These are phyloP conservation scores for Solen grandis DNA, from an alignment of 1,140 invertebrate species.

Conservation along the genomic window DNA sequence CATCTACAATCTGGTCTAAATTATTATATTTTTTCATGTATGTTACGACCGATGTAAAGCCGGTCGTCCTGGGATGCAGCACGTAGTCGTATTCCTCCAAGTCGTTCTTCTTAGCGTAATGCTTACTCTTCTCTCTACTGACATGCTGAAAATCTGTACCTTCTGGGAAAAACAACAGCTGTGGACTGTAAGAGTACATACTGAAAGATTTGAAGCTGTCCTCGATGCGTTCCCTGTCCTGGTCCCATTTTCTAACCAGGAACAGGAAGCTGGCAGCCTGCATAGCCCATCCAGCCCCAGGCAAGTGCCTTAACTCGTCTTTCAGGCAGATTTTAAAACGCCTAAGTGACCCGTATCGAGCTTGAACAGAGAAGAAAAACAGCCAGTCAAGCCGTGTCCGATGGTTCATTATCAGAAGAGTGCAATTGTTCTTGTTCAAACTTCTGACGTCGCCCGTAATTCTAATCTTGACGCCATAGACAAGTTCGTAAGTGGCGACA, in stretches of 20 bases:
- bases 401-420: constrained; percentile 92
- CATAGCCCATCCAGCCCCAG: constrained; percentile 93
- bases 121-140: constrained; percentile 87
- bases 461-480: constrained; percentile 88
- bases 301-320: constrained; percentile 88
- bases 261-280: constrained; percentile 92
- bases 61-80: constrained; percentile 92
- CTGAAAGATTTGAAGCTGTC: constrained; percentile 88
- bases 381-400: constrained; percentile 94
- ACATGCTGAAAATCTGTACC: constrained; percentile 90
- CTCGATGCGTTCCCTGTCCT: constrained; percentile 86
- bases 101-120: constrained; percentile 87
- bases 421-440: constrained; percentile 83
- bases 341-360: constrained; percentile 86
- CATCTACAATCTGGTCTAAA: constrained; percentile 72
- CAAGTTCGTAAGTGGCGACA: constrained; percentile 75
- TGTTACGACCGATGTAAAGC: constrained; percentile 86
- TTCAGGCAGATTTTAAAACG: constrained; percentile 91
- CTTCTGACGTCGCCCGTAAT: constrained; percentile 87
- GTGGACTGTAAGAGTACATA: constrained; percentile 82
- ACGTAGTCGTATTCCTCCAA: constrained; percentile 87
- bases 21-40: constrained; percentile 84
- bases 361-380: constrained; percentile 92
- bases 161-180: constrained; percentile 92
- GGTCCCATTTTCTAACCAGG: constrained; percentile 90